phyloP scores from a whole-genome alignment of 2,797 vertebrate genomes.

The Sebastes kiyomatsui region DNA sequence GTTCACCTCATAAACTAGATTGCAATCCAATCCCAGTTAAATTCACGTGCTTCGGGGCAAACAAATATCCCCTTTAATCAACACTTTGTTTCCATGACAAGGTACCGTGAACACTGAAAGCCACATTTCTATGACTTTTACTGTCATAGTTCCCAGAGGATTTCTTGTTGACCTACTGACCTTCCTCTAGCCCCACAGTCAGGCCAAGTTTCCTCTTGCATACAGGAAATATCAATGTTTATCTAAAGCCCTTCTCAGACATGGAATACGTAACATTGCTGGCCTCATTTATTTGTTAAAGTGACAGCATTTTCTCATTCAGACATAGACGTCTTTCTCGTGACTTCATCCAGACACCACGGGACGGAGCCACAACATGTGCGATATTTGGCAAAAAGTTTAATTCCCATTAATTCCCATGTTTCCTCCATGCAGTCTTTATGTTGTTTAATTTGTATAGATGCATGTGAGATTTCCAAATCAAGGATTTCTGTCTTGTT shows the following conservation, averaged over 20 bases:
- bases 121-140: not conserved
- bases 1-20: conserved; percentile 24
- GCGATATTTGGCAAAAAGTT: not conserved
- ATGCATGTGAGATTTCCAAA: not conserved
- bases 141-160: not conserved
- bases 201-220: not conserved
- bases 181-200: not conserved
- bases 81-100: not conserved
- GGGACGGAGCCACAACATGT: not conserved
- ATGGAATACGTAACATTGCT: not conserved
- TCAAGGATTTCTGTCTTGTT: not conserved
- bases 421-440: not conserved
- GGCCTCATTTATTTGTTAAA: not conserved
- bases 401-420: not conserved
- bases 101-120: not conserved
- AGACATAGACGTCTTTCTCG: not conserved
- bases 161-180: not conserved
- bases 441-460: not conserved
- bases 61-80: not conserved
- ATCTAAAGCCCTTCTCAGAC: not conserved
- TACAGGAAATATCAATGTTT: not conserved
- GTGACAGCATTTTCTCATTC: not conserved
- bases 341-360: not conserved
- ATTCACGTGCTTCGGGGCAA: conserved; percentile 4
- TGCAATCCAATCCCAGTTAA: conserved; percentile 16